Conservation (phyloP, 2,797 vertebrate genomes). For the Sebastiscus tertius region DNA sequence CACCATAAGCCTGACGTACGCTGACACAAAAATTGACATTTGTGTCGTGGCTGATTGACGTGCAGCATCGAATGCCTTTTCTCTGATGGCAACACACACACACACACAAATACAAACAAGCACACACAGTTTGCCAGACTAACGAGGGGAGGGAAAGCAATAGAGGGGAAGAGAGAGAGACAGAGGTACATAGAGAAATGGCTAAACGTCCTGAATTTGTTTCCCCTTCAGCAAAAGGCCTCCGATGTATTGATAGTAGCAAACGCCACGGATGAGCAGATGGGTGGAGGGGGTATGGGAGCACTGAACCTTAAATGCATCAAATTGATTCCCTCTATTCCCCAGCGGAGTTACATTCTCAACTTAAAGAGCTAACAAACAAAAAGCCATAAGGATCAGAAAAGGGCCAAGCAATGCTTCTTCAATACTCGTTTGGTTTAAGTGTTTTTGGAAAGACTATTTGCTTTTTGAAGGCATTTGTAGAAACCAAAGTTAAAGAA, state of each 20-base stretch:
- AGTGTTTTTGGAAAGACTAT: neutral
- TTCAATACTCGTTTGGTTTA: neutral
- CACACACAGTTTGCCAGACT: constrained; percentile 7
- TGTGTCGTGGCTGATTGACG: constrained; percentile 60
- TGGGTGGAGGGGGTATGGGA: neutral
- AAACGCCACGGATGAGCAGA: constrained; percentile 24
- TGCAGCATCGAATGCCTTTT: constrained; percentile 21
- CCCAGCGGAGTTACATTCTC: constrained; percentile 10
- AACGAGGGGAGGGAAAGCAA: constrained; percentile 17
- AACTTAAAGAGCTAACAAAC: constrained; percentile 19
- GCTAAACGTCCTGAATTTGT: constrained; percentile 19
- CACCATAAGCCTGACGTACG: constrained; percentile 8
- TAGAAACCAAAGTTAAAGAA: neutral
- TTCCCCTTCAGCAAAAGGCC: constrained; percentile 31
- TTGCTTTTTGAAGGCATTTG: neutral
- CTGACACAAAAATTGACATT: constrained; percentile 58
- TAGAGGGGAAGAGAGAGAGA: neutral
- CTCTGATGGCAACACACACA: constrained; percentile 14
- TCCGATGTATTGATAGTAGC: constrained; percentile 33
- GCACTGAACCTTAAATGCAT: constrained; percentile 49
- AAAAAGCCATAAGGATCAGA: constrained; percentile 1
- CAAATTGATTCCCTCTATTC: constrained; percentile 43
- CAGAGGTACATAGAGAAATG: neutral
- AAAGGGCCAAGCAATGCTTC: constrained; percentile 6
- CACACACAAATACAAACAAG: neutral